Percentiles rank a stretch among this genome's conserved stretches.
phyloP scores from a whole-genome alignment of 2,797 vertebrate genomes.

The Myotis findleyi region DNA sequence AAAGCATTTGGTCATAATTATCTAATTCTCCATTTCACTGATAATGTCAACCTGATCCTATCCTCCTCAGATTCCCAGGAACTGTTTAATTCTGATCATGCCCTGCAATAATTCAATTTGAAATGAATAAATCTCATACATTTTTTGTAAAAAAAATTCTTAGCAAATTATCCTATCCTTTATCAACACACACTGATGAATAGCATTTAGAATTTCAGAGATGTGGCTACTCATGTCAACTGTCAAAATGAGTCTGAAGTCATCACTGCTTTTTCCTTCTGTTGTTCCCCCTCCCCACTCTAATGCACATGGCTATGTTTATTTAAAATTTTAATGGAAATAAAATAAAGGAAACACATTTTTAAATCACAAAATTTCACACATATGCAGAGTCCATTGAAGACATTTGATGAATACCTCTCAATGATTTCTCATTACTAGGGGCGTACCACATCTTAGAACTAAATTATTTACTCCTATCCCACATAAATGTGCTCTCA shows the following conservation, averaged over 20 bases:
- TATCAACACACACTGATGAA: background rate
- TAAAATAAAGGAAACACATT: background rate
- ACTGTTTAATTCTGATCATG: background rate
- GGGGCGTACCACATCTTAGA: slow-evolving; percentile 70
- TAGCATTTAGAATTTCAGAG: slow-evolving; percentile 22
- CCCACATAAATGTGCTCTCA: slow-evolving; percentile 75
- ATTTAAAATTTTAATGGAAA: slow-evolving; percentile 48
- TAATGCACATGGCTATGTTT: background rate
- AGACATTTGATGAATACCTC: slow-evolving; percentile 64
- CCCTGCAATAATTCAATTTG: background rate
- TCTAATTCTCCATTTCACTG: background rate
- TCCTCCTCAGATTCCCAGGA: background rate
- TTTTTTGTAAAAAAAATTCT: background rate
- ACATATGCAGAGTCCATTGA: slow-evolving; percentile 28
- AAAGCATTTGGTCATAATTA: slow-evolving; percentile 13
- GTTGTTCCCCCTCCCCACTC: background rate
- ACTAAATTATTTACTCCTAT: slow-evolving; percentile 81
- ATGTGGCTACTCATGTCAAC: background rate
- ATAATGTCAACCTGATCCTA: background rate
- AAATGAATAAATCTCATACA: background rate
- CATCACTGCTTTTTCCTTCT: background rate
- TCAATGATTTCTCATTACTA: slow-evolving; percentile 58
- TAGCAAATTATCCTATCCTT: slow-evolving; percentile 22
- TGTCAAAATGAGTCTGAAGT: background rate
- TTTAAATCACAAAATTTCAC: slow-evolving; percentile 40